phyloP scores from a whole-genome alignment of 2,888 invertebrate genomes.

The Polymixis lichenea region DNA sequence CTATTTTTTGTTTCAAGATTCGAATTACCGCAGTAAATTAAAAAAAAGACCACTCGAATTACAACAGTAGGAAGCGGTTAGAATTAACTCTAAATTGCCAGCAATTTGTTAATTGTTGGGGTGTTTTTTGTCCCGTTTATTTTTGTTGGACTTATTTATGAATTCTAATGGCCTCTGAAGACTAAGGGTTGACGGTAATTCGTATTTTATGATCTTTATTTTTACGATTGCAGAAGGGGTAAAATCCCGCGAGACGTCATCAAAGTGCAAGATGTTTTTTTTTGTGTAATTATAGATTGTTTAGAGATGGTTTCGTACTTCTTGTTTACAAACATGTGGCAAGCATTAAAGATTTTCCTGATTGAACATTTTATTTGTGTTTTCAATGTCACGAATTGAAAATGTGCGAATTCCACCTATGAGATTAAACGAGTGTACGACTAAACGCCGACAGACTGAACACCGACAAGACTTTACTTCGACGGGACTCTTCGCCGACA shows the following conservation, averaged over 20 bases:
- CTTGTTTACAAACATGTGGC: conserved; percentile 9
- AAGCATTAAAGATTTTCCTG: not conserved
- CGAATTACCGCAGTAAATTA: conserved; percentile 79
- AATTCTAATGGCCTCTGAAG: conserved; percentile 87
- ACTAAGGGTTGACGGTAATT: conserved; percentile 86
- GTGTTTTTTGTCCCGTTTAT: conserved; percentile 79
- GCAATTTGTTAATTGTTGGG: conserved; percentile 89
- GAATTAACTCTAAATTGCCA: conserved; percentile 87
- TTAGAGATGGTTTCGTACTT: conserved; percentile 19
- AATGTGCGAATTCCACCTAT: too few species aligned
- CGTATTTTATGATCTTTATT: conserved; percentile 88
- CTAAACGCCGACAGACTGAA: too few species aligned
- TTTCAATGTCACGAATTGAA: not conserved
- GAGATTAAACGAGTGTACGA: too few species aligned
- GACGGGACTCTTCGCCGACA: too few species aligned
- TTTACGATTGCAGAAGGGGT: conserved; percentile 80
- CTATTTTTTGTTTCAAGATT: conserved; percentile 85
- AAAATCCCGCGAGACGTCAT: conserved; percentile 74
- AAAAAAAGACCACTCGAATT: conserved; percentile 74
- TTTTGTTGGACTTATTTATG: conserved; percentile 86
- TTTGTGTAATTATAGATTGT: conserved; percentile 60
- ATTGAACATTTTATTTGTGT: not conserved
- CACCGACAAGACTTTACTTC: too few species aligned
- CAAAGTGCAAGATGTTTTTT: conserved; percentile 68
- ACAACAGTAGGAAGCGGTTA: conserved; percentile 82